Conservation (phyloP, 2,888 invertebrate species). For the Pristionchus maxplancki region DNA sequence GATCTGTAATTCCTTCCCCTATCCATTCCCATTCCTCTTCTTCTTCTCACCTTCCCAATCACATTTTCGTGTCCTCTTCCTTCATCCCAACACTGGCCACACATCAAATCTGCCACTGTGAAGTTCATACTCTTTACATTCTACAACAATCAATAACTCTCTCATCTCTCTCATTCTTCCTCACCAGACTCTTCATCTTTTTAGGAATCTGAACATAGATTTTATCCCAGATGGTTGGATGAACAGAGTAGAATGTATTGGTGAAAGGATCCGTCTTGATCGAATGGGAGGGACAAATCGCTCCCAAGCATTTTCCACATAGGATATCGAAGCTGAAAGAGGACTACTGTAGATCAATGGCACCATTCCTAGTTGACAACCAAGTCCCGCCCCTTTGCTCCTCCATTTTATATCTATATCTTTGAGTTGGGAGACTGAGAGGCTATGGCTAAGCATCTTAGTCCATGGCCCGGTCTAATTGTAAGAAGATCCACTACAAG, state of each 20-base stretch:
- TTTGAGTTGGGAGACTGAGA: no score
- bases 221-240: slow-evolving; percentile 10
- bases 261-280: slow-evolving; percentile 24
- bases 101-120: not conserved
- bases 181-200: not conserved
- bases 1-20: not conserved
- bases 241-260: not conserved
- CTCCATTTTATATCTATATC: no score
- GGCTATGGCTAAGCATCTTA: no score
- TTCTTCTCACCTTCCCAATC: not conserved
- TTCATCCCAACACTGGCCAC: not conserved
- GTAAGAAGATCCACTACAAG: no score
- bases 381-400: no score
- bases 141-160: not conserved
- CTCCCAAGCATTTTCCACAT: not conserved
- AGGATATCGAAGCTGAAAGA: not conserved
- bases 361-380: no score
- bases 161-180: not conserved
- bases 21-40: not conserved
- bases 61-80: not conserved
- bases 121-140: not conserved
- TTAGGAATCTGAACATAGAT: not conserved
- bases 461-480: no score
- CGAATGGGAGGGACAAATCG: not conserved
- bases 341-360: not conserved